Conservation (phyloP, 2,113 vertebrate species). For the Gymnogyps californianus region DNA sequence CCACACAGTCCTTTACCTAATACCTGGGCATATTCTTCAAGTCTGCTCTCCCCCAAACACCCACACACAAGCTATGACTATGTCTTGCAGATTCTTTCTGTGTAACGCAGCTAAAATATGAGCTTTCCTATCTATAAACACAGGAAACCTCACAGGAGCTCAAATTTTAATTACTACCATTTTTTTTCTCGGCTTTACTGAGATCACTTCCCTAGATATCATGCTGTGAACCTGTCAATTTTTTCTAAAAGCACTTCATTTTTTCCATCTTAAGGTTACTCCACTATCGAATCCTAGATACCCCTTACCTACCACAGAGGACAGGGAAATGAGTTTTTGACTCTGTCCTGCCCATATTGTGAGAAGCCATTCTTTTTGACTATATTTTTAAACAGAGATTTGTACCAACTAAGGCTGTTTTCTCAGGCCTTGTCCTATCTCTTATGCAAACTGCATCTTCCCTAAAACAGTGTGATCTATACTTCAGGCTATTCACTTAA, state of each 20-base stretch:
- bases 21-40: not conserved
- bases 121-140: not conserved
- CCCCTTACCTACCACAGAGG: not conserved
- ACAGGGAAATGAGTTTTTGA: not conserved
- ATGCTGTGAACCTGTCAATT: not conserved
- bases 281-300: not conserved
- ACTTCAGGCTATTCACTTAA: not conserved
- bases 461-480: not conserved
- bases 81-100: not conserved
- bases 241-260: not conserved
- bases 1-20: not conserved
- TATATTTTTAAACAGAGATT: not conserved
- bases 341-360: not conserved
- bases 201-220: not conserved
- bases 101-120: not conserved
- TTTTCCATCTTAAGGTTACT: not conserved
- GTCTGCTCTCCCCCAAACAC: not conserved
- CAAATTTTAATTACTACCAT: not conserved
- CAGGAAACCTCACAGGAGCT: not conserved
- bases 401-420: not conserved
- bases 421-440: not conserved
- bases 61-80: not conserved
- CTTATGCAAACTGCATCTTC: not conserved
- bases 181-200: not conserved
- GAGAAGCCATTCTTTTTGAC: not conserved